These are phyloP conservation scores for Tetranychus truncatus DNA, from an alignment of 2,888 invertebrate genomes.

Conservation along the genomic window DNA sequence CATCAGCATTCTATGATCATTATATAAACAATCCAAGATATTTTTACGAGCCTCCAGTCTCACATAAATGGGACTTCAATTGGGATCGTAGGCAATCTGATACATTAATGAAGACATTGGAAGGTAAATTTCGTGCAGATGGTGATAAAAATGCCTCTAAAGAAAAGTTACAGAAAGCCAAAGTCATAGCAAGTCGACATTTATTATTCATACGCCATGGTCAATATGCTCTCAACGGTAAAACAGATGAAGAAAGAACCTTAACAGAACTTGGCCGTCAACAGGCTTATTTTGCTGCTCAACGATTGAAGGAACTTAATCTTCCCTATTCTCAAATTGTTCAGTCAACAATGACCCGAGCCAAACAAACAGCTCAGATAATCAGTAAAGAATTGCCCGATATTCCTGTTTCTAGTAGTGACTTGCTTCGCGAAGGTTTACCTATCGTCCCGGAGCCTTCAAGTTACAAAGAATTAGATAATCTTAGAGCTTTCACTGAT, in stretches of 20 bases:
- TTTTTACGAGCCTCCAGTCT: not conserved
- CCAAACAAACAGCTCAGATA: conserved; percentile 70
- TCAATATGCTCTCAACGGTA: conserved; percentile 62
- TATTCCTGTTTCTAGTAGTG: conserved; percentile 45
- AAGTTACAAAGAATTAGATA: conserved; percentile 47
- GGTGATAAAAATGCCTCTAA: conserved; percentile 48
- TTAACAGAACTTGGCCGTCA: conserved; percentile 61
- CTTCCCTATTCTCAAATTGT: conserved; percentile 61
- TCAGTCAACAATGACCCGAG: conserved; percentile 78
- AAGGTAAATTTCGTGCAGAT: conserved; percentile 31
- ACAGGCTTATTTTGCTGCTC: conserved; percentile 71
- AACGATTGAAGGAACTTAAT: conserved; percentile 50
- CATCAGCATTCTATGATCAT: conserved; percentile 12
- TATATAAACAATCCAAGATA: not conserved
- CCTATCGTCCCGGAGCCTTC: conserved; percentile 88
- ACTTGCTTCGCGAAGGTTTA: conserved; percentile 71
- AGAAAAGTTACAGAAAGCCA: conserved; percentile 42
- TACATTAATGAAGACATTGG: conserved; percentile 45
- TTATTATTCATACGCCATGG: conserved; percentile 81
- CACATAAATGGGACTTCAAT: conserved; percentile 55
- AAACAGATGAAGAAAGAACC: conserved; percentile 49
- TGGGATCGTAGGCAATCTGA: conserved; percentile 59
- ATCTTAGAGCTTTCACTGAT: conserved; percentile 43
- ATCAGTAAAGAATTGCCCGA: conserved; percentile 50
- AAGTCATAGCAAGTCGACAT: conserved; percentile 51